Conservation (phyloP, 2,113 vertebrate species). For the Anarrhichthys ocellatus region DNA sequence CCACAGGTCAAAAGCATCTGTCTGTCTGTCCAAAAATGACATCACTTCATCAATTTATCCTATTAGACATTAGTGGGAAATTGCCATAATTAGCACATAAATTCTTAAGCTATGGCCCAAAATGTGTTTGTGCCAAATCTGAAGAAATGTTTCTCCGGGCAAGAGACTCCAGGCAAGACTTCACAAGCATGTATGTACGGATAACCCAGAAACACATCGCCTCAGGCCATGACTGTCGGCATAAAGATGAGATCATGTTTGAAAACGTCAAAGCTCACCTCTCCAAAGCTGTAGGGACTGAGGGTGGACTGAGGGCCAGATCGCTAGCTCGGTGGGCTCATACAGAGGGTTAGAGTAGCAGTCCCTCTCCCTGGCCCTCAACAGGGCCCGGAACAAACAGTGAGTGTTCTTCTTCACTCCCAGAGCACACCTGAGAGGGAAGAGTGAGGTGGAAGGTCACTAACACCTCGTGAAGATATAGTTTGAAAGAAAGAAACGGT, state of each 20-base stretch:
- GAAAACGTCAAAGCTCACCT: constrained; percentile 74
- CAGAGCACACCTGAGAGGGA: constrained; percentile 77
- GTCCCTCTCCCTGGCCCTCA: constrained; percentile 70
- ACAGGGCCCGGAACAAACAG: constrained; percentile 87
- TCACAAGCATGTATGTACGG: too few species aligned
- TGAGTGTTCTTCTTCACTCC: constrained; percentile 85
- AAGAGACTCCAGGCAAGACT: too few species aligned
- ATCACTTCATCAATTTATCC: not conserved
- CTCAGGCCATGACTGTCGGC: too few species aligned
- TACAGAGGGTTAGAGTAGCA: constrained; percentile 85
- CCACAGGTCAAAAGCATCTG: not conserved
- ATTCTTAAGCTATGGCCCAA: too few species aligned
- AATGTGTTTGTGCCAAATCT: not conserved
- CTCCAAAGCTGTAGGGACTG: constrained; percentile 90
- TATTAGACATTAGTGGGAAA: not conserved
- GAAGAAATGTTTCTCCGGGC: too few species aligned
- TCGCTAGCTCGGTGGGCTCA: constrained; percentile 80
- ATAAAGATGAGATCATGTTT: not conserved
- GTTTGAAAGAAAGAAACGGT: not conserved
- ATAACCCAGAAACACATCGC: too few species aligned
- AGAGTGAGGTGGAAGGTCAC: not conserved
- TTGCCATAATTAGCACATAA: too few species aligned
- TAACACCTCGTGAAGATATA: not conserved
- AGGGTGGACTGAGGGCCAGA: constrained; percentile 90
- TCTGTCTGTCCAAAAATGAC: not conserved